A percentile compares a stretch with the other conserved stretches of the same genome.
phyloP scores from a whole-genome alignment of 2,113 vertebrate species.

The Saguinus midas region DNA sequence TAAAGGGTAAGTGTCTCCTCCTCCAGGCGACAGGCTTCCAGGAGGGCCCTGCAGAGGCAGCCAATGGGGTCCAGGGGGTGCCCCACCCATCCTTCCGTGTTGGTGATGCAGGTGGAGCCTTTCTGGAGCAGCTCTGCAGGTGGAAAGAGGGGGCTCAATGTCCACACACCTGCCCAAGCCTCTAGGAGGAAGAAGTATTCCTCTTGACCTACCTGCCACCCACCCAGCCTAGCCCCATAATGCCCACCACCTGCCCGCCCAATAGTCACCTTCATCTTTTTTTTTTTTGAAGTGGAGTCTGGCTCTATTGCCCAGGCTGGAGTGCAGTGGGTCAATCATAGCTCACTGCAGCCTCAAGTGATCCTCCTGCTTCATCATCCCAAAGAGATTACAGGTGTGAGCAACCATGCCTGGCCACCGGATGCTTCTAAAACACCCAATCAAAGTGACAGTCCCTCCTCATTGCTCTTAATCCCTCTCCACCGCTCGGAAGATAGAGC shows the following conservation, averaged over 20 bases:
- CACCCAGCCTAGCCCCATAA: neutral
- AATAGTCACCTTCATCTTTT: fast-evolving
- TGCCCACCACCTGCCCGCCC: neutral
- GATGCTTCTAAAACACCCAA: neutral
- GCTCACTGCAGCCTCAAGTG: neutral
- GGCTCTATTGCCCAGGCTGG: neutral
- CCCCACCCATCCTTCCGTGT: constrained; percentile 83
- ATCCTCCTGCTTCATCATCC: neutral
- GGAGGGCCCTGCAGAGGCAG: constrained; percentile 81
- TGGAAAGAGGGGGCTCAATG: neutral
- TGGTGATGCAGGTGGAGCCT: constrained; percentile 77
- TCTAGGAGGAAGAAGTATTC: neutral
- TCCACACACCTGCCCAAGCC: neutral
- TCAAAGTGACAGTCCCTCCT: neutral
- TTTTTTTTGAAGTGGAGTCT: neutral
- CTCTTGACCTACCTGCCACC: neutral
- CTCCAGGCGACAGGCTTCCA: constrained; percentile 80
- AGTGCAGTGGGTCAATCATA: neutral
- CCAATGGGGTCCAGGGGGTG: constrained; percentile 84
- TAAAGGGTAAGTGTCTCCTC: constrained; percentile 75
- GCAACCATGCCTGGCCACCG: neutral
- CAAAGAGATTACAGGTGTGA: neutral
- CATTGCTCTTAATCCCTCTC: too few species aligned
- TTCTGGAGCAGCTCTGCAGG: constrained; percentile 81
- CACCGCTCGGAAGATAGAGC: neutral